These are phyloP conservation scores for Eulemur macaco DNA, from an alignment of 2,113 vertebrate genomes.

Conservation along the genomic window DNA sequence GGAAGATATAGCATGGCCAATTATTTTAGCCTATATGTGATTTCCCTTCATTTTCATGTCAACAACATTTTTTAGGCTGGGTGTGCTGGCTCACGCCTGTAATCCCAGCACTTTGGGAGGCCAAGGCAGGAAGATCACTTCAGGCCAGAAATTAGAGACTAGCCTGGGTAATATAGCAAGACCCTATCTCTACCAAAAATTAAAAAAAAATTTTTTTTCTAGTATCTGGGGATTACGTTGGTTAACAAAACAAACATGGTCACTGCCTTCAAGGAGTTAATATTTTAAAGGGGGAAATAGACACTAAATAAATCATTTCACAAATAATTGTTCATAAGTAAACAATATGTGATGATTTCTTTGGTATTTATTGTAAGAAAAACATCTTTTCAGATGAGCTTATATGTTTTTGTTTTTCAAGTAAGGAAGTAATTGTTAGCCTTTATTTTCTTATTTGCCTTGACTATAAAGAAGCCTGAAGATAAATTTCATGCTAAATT, in stretches of 20 bases:
- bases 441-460: background rate
- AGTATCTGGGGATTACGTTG: background rate
- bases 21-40: background rate
- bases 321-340: slow-evolving; percentile 31
- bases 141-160: no score
- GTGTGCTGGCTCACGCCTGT: no score
- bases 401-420: slow-evolving; percentile 24
- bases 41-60: slow-evolving; percentile 47
- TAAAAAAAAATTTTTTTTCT: background rate
- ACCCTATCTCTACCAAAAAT: no score
- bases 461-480: background rate
- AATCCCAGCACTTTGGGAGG: no score
- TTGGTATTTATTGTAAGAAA: slow-evolving; percentile 12
- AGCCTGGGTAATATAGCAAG: no score
- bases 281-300: background rate
- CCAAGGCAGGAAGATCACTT: no score
- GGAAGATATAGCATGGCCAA: background rate
- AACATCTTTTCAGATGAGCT: background rate
- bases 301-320: slow-evolving; percentile 12
- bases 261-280: slow-evolving; percentile 2
- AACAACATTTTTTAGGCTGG: background rate
- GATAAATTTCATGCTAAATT: slow-evolving; percentile 14
- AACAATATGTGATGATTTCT: background rate
- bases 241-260: background rate
- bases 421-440: background rate